Evolutionary conservation across 1,140 invertebrate genomes (phyloP), one percentile per base, ranked within the genome.

Genomic region (Drosophila novamexicana): DNA sequence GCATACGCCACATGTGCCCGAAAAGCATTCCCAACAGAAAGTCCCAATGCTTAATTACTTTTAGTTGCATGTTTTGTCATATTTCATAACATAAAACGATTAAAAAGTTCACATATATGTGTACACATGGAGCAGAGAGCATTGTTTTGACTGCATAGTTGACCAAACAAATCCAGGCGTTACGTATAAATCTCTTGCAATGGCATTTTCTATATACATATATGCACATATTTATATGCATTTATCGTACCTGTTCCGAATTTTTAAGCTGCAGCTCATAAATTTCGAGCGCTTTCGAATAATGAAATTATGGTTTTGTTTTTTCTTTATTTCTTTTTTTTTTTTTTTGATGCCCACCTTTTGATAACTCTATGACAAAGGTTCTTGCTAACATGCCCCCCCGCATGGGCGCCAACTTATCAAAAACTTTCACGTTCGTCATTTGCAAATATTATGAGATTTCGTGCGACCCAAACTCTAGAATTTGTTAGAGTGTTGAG

Each of bases 371-470:
- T 59, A 75, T 64, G 67, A 45, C 18, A 67, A 59, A 73, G 67
- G 45, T 67, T 67, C 6, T 57, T 14, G 45, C 16, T 63, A 9
- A 29, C 22, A 16, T 62, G 34, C 29, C 9, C n/a, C n/a, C 37
- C 36, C 9, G 2, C 32, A 44, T 44, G n/a, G n/a, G 32, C n/a
- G n/a, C 6, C 14, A 76, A 82, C 80, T 88, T 89, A 83, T 80
- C 80, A 81, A 89, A 89, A 89, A 89, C 84, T 89, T 89, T 71
- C 84, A 89, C 84, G 84, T 89, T 84, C 84, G 79, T 89, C 84
- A 89, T 89, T 89, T 89, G 84, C 84, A 84, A 89, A 89, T 89
- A 89, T 89, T 84, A 89, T 84, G 84, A 83, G 81, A 76, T 84
- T 89, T 68, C 65, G 68, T 83, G 80, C 68, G 50, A 72, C 54